Conservation (phyloP, 2,113 vertebrate genomes). For the Xiphophorus couchianus region DNA sequence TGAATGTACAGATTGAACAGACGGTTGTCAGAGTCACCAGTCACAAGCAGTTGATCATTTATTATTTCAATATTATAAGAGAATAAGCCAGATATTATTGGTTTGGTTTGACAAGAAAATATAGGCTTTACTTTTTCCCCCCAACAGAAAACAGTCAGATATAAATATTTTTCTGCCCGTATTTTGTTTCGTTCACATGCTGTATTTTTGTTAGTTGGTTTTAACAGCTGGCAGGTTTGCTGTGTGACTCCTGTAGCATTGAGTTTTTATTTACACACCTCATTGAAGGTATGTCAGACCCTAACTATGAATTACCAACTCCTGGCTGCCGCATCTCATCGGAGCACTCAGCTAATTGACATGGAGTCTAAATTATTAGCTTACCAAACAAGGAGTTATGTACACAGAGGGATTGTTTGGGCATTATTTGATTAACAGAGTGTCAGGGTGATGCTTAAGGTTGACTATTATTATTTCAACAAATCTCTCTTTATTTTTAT, state of each 20-base stretch:
- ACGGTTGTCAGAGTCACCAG: constrained; percentile 54
- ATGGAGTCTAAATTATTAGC: constrained; percentile 38
- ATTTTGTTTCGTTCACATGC: constrained; percentile 19
- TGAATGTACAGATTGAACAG: constrained; percentile 71
- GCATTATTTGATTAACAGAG: constrained; percentile 30
- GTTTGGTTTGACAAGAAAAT: neutral
- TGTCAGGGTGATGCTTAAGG: constrained; percentile 34
- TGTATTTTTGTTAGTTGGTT: constrained; percentile 33
- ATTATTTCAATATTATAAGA: neutral
- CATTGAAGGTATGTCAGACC: constrained; percentile 40
- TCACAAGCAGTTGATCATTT: constrained; percentile 7
- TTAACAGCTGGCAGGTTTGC: constrained; percentile 37
- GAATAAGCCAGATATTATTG: neutral
- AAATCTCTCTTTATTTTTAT: constrained; percentile 7
- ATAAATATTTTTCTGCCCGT: constrained; percentile 14
- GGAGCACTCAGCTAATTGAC: constrained; percentile 17
- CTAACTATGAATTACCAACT: constrained; percentile 30
- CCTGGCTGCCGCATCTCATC: constrained; percentile 30
- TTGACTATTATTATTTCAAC: constrained; percentile 16
- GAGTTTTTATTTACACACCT: constrained; percentile 26
- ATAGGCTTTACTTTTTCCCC: neutral
- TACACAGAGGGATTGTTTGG: constrained; percentile 27
- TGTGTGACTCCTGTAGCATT: constrained; percentile 18
- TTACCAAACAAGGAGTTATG: constrained; percentile 27
- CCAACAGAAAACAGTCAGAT: neutral